A percentile compares a stretch with the other conserved stretches of the same genome.
Evolutionary conservation across 2,113 vertebrate genomes (phyloP).

Genomic region (Oxyruncus cristatus): DNA sequence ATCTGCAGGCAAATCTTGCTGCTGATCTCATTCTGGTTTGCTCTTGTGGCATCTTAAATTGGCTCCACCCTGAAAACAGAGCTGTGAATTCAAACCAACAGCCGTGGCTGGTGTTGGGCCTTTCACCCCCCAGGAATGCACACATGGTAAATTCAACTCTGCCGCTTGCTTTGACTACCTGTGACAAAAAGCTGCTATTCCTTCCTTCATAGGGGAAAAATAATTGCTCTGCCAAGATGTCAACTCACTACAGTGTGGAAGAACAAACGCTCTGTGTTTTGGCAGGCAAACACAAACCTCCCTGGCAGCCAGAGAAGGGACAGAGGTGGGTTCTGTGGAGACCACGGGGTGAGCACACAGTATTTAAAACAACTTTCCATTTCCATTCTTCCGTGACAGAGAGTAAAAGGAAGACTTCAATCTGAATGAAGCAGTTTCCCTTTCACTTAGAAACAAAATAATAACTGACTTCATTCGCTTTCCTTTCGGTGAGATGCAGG

Average conservation of each 20-base stretch:
- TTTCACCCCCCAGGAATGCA: not conserved
- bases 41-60: not conserved
- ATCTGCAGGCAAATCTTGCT: not conserved
- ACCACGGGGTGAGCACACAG: not conserved
- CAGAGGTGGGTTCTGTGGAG: not conserved
- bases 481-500: not conserved
- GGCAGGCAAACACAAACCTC: not conserved
- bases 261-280: not conserved
- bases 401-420: not conserved
- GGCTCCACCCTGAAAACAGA: not conserved
- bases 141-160: not conserved
- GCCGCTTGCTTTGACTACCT: not conserved
- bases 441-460: not conserved
- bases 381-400: not conserved
- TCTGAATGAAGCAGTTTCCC: not conserved
- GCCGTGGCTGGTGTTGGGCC: not conserved
- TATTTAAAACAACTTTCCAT: not conserved
- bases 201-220: not conserved
- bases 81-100: not conserved
- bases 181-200: not conserved
- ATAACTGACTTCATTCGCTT: not conserved
- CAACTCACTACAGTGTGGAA: not conserved
- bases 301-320: not conserved
- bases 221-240: not conserved
- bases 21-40: not conserved